Base-by-base conservation (phyloP, 2,797 vertebrate genomes). In the Discoglossus pictus region DNA sequence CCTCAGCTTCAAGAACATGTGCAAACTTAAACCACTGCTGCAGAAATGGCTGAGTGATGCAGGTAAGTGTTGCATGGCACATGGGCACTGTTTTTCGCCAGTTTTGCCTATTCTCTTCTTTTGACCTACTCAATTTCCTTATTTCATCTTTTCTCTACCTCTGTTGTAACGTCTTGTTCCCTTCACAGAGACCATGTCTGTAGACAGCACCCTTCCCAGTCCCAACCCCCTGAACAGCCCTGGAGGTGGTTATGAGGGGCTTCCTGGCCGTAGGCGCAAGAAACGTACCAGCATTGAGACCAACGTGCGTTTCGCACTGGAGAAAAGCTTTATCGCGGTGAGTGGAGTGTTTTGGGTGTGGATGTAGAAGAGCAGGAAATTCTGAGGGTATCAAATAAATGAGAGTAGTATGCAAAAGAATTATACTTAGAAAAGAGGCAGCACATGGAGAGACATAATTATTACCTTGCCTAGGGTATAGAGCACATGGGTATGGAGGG, bases 1-100 rank as follows among this genome's bases (percentile, higher is more conserved):
- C 77, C 85, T 97, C 79, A 97, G 94, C 88, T 97, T 97, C 80
- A 97, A 97, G 85, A 97, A 97, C 85, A 97, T 97, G 94, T 97
- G 94, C 87, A 97, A 97, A 77, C 92, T 97, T 61, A 95, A 95
- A 80, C 94, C 94, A 3, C 89, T 97, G 74, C 83, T 97, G 78
- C 94, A 97, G 84, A 97, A 95, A 78, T 97, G 94, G 94, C 93
- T 97, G 64, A 94, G 84, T 1, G 94, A 96, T 2, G 94, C 94
- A 74, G 93, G 94, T 97, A 78, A 80, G 79, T n/a, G 21, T 2
- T 7, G 2, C 12, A 4, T 4, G 5, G 35, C 9, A 8, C 51
- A 23, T n/a, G 10, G 11, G 18, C 27, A 31, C 27, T 31, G 27
- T n/a, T n/a, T 42, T 8, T 17, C 1, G 12, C 20, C 38, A 46